phyloP scores from a whole-genome alignment of 2,113 vertebrate genomes.

The Spea bombifrons region DNA sequence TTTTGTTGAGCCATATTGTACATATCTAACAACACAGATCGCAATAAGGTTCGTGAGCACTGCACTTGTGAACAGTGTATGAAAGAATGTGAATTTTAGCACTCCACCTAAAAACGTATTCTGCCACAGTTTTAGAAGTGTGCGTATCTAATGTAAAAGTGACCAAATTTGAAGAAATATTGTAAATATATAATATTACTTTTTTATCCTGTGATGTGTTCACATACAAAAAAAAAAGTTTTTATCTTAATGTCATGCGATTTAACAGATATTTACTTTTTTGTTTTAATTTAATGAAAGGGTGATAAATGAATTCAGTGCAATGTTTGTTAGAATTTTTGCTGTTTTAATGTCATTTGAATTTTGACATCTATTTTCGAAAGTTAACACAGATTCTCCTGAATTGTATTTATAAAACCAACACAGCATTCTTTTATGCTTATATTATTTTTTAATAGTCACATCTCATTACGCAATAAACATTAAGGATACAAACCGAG shows the following conservation, averaged over 20 bases:
- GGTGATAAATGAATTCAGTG: slow-evolving; percentile 4
- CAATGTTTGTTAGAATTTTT: slow-evolving; percentile 30
- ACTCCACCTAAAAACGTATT: slow-evolving; percentile 55
- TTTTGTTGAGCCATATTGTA: slow-evolving; percentile 69
- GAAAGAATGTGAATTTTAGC: slow-evolving; percentile 56
- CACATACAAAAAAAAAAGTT: slow-evolving; percentile 67
- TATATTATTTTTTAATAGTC: slow-evolving; percentile 39
- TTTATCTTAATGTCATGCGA: slow-evolving; percentile 62
- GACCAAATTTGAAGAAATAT: slow-evolving; percentile 58
- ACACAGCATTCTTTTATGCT: slow-evolving; percentile 21
- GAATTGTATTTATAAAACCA: slow-evolving; percentile 38
- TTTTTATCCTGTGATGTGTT: slow-evolving; percentile 71
- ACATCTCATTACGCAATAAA: slow-evolving; percentile 42
- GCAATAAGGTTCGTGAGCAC: slow-evolving; percentile 60
- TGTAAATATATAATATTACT: slow-evolving; percentile 64
- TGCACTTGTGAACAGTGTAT: slow-evolving; percentile 57
- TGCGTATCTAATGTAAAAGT: slow-evolving; percentile 59
- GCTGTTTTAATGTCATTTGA: not conserved
- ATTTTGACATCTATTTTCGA: slow-evolving; percentile 15
- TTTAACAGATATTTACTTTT: slow-evolving; percentile 22
- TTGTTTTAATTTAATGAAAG: slow-evolving; percentile 33
- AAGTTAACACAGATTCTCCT: slow-evolving; percentile 12
- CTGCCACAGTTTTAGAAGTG: slow-evolving; percentile 56
- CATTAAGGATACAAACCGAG: not conserved
- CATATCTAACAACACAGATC: slow-evolving; percentile 58